Conservation (phyloP, 2,113 vertebrate genomes). For the Lamprologus sp. region DNA sequence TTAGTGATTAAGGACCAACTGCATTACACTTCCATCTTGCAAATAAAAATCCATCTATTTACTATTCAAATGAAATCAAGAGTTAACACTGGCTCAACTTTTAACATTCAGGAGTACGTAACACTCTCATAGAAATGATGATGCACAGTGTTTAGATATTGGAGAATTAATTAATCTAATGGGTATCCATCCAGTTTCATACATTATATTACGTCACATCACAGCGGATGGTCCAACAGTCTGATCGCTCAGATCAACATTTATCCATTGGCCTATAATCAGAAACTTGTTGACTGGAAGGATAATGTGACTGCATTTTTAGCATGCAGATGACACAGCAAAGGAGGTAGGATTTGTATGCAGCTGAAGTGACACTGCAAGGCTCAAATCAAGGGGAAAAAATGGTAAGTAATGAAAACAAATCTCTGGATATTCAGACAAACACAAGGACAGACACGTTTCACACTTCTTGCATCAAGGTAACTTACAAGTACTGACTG, state of each 20-base stretch:
- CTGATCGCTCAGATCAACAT: not conserved
- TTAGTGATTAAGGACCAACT: not conserved
- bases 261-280: not conserved
- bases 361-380: not conserved
- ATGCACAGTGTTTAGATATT: not conserved
- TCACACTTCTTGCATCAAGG: not conserved
- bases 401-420: not conserved
- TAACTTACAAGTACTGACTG: not conserved
- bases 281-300: not conserved
- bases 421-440: not conserved
- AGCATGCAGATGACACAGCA: not conserved
- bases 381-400: not conserved
- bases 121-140: not conserved
- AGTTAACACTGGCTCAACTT: not conserved
- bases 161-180: not conserved
- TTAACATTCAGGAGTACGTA: not conserved
- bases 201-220: not conserved
- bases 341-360: not conserved
- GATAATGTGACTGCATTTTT: not conserved
- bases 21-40: not conserved
- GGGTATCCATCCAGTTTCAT: not conserved
- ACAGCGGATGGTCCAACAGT: not conserved
- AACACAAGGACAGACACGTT: not conserved
- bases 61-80: not conserved
- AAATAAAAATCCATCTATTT: not conserved